phyloP scores from a whole-genome alignment of 2,113 vertebrate genomes.

The Archilochus colubris region DNA sequence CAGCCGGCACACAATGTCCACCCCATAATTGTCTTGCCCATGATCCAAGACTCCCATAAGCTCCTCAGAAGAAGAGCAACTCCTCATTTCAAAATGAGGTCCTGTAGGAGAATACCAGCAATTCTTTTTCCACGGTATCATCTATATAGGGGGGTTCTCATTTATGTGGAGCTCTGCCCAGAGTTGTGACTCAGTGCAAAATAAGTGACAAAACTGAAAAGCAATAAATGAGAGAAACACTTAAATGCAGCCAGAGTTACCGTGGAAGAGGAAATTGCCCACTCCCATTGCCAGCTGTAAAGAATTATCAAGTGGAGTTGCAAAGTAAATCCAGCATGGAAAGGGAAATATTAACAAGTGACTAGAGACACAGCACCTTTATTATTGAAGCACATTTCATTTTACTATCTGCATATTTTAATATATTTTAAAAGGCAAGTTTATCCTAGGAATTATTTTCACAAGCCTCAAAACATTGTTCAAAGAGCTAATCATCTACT shows the following conservation, averaged over 20 bases:
- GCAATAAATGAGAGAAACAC: neutral
- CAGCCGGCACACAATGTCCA: neutral
- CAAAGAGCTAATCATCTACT: conserved; percentile 17
- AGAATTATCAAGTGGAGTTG: neutral
- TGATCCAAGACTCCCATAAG: accelerated
- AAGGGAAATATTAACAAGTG: neutral
- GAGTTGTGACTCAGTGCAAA: neutral
- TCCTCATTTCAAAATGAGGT: neutral
- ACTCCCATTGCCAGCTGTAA: neutral
- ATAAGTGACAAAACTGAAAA: neutral
- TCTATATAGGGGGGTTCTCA: neutral
- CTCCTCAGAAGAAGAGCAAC: neutral
- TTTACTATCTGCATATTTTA: neutral
- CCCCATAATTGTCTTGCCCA: neutral
- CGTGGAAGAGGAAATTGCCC: neutral
- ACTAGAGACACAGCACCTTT: neutral
- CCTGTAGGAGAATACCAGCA: neutral
- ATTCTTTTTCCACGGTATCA: neutral
- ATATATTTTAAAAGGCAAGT: neutral
- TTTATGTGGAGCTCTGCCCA: neutral
- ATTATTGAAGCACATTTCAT: neutral
- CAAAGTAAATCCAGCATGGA: neutral
- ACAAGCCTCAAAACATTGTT: conserved; percentile 4
- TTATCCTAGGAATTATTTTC: conserved; percentile 6
- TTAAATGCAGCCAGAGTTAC: neutral